These are phyloP conservation scores for Coecobrya sp. DNA, from an alignment of 2,888 invertebrate genomes.

Conservation along the genomic window DNA sequence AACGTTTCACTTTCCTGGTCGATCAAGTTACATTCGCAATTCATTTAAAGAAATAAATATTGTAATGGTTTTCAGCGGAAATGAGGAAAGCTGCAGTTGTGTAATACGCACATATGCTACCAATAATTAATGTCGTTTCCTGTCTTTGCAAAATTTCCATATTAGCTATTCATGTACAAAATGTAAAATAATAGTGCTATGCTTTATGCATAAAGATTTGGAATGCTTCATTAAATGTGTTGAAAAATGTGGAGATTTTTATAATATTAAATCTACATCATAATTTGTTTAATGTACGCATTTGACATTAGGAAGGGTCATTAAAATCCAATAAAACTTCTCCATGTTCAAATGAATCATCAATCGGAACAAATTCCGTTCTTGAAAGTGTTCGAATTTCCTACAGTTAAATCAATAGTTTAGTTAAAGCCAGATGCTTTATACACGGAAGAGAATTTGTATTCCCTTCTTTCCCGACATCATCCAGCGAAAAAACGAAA, in stretches of 20 bases:
- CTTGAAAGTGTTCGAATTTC: too few species aligned
- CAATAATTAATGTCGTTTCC: constrained; percentile 9
- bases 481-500: background rate
- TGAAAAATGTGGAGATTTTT: too few species aligned
- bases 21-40: too few species aligned
- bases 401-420: background rate
- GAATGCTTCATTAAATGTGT: too few species aligned
- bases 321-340: too few species aligned
- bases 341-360: too few species aligned
- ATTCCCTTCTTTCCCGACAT: constrained; percentile 16
- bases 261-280: too few species aligned
- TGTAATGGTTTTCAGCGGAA: background rate
- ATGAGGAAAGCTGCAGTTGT: background rate
- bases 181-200: background rate
- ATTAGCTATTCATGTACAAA: background rate
- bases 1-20: background rate
- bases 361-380: too few species aligned
- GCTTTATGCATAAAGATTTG: too few species aligned
- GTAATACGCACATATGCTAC: background rate
- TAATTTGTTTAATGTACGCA: too few species aligned
- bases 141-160: constrained; percentile 22
- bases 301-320: too few species aligned
- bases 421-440: background rate
- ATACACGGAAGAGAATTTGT: background rate
- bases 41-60: too few species aligned